phyloP scores from a whole-genome alignment of 2,797 vertebrate genomes.

The Labeo calbasu region DNA sequence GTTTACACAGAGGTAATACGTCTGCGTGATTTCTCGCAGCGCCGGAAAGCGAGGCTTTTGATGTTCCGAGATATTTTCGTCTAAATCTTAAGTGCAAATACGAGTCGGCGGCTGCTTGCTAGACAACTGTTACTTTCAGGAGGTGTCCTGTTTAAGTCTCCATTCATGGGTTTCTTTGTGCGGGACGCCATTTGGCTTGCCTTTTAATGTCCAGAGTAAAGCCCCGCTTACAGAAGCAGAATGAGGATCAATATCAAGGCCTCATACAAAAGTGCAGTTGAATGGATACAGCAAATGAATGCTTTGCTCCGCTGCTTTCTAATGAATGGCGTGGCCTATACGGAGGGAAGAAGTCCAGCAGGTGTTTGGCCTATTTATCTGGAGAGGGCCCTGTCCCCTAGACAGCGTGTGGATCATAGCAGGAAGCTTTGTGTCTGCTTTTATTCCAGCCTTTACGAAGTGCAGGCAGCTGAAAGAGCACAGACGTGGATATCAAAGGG shows the following conservation, averaged over 20 bases:
- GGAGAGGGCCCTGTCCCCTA: conserved; percentile 68
- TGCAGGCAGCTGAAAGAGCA: conserved; percentile 79
- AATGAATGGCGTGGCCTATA: conserved; percentile 75
- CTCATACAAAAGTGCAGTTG: conserved; percentile 71
- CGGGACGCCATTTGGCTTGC: conserved; percentile 49
- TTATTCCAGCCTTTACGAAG: conserved; percentile 82
- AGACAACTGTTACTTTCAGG: conserved; percentile 50
- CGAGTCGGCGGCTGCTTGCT: neutral
- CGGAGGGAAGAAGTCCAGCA: conserved; percentile 81
- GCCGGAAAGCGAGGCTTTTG: neutral
- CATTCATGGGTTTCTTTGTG: conserved; percentile 40
- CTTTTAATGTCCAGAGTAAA: conserved; percentile 53
- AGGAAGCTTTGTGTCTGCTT: conserved; percentile 88
- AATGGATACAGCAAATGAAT: conserved; percentile 75
- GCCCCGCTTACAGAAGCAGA: conserved; percentile 53
- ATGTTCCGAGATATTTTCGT: neutral
- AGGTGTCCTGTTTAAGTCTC: conserved; percentile 42
- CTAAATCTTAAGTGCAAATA: conserved; percentile 37
- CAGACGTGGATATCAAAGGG: conserved; percentile 84
- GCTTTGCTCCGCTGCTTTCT: conserved; percentile 73
- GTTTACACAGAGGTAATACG: conserved; percentile 4
- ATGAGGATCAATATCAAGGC: conserved; percentile 61
- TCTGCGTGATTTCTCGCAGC: neutral
- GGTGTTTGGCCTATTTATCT: conserved; percentile 87
- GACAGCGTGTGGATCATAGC: conserved; percentile 84